Conservation (phyloP, 2,797 vertebrate genomes). For the Sternarchorhynchus goeldii region DNA sequence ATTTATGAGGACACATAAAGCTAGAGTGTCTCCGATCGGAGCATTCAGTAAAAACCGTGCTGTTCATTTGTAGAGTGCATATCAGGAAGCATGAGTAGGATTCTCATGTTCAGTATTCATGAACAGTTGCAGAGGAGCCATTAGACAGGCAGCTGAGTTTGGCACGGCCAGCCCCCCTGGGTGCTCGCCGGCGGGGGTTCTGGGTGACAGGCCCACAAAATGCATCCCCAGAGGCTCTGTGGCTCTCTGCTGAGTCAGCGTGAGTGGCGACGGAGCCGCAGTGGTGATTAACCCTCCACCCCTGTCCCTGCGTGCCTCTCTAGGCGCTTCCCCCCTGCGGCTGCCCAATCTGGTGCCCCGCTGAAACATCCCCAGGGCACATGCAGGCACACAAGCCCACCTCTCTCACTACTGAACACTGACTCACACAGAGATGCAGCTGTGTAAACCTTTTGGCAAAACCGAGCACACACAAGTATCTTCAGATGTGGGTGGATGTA, state of each 20-base stretch:
- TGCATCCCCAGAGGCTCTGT: slow-evolving; percentile 1
- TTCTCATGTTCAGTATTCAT: no score
- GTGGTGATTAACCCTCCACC: slow-evolving; percentile 10
- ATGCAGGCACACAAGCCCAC: neutral
- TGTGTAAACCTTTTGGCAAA: slow-evolving; percentile 11
- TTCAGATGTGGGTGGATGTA: slow-evolving; percentile 14
- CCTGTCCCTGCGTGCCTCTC: neutral
- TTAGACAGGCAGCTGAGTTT: neutral
- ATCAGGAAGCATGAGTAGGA: no score
- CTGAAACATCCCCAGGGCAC: neutral
- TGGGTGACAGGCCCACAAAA: neutral
- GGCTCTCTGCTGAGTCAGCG: slow-evolving; percentile 4
- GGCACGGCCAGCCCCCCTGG: neutral
- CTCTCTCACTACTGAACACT: neutral
- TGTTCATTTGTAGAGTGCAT: no score
- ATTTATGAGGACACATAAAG: no score
- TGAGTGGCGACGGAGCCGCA: neutral
- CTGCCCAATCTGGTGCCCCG: neutral
- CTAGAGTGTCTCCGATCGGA: no score
- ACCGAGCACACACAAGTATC: slow-evolving; percentile 1
- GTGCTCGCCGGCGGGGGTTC: neutral
- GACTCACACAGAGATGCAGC: neutral
- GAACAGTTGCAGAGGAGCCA: no score
- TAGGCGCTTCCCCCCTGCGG: neutral
- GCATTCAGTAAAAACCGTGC: no score